Conservation (phyloP, 2,888 invertebrate genomes). For the Thalpophila matura region DNA sequence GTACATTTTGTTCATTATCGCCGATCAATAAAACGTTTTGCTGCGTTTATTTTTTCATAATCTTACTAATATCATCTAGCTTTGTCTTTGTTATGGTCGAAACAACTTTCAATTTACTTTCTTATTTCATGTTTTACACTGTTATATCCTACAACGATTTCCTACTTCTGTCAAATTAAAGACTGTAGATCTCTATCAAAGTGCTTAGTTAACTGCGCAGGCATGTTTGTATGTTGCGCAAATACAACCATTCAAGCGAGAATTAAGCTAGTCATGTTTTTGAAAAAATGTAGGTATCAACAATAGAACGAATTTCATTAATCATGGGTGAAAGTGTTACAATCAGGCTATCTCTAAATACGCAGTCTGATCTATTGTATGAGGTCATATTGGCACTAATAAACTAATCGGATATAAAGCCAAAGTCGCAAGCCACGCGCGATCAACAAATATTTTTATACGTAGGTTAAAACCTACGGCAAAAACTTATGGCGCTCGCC, state of each 20-base stretch:
- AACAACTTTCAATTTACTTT: constrained; percentile 73
- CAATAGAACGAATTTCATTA: constrained; percentile 59
- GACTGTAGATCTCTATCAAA: constrained; percentile 64
- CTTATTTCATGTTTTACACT: constrained; percentile 63
- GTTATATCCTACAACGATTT: constrained; percentile 56
- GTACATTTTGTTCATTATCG: constrained; percentile 51
- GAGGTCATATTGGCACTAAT: constrained; percentile 51
- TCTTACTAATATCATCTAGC: constrained; percentile 60
- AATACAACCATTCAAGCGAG: constrained; percentile 45
- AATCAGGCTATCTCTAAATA: constrained; percentile 60
- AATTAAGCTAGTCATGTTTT: constrained; percentile 43
- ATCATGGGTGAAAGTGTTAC: constrained; percentile 70
- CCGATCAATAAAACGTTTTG: constrained; percentile 49
- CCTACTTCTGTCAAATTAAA: constrained; percentile 62
- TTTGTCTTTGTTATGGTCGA: constrained; percentile 63
- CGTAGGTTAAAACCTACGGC: too few species aligned
- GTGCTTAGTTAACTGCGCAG: constrained; percentile 37
- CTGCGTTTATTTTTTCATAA: constrained; percentile 60
- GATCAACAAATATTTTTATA: constrained; percentile 51
- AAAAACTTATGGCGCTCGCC: constrained; percentile 58
- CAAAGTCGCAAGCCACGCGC: constrained; percentile 54
- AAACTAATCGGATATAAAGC: constrained; percentile 36
- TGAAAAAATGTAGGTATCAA: constrained; percentile 47
- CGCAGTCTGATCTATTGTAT: constrained; percentile 57
- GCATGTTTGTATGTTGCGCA: constrained; percentile 40